A percentile compares a stretch with the other conserved stretches of the same genome.
These are phyloP conservation scores for Beaufortia kweichowensis DNA, from an alignment of 2,113 vertebrate species.

Conservation along the genomic window DNA sequence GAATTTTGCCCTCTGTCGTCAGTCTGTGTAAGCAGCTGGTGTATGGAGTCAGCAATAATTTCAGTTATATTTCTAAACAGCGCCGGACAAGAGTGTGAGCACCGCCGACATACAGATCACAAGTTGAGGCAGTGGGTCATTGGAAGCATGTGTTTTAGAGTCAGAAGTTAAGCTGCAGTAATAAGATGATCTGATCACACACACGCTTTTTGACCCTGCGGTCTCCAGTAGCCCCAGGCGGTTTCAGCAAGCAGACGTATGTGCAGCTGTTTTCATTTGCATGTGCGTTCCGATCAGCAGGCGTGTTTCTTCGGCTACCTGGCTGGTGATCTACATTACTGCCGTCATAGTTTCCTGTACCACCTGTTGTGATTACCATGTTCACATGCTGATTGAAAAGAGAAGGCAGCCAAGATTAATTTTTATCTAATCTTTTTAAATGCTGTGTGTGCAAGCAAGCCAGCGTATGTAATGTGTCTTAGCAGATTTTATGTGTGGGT, in stretches of 20 bases:
- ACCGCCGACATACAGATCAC: neutral
- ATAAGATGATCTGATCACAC: conserved; percentile 30
- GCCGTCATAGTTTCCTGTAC: neutral
- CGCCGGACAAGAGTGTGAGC: neutral
- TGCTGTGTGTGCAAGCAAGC: neutral
- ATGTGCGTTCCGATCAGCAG: neutral
- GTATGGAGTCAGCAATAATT: neutral
- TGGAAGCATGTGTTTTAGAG: conserved; percentile 22
- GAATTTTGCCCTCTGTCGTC: conserved; percentile 4
- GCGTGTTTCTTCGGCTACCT: neutral
- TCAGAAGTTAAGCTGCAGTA: conserved; percentile 44
- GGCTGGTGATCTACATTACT: neutral
- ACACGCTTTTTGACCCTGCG: conserved; percentile 17
- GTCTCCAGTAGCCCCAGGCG: neutral
- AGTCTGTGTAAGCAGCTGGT: conserved; percentile 21
- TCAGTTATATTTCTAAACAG: neutral
- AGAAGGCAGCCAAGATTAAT: neutral
- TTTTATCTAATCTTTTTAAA: conserved; percentile 33
- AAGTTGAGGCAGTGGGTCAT: conserved; percentile 8
- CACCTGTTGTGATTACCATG: conserved; percentile 8
- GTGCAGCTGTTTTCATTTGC: conserved; percentile 19
- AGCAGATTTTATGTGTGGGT: conserved; percentile 16
- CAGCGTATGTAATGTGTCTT: neutral
- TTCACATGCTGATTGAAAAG: conserved; percentile 17
- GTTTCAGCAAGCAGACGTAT: neutral